Conservation (phyloP, 1,140 invertebrate species). For the Ips typographus region DNA sequence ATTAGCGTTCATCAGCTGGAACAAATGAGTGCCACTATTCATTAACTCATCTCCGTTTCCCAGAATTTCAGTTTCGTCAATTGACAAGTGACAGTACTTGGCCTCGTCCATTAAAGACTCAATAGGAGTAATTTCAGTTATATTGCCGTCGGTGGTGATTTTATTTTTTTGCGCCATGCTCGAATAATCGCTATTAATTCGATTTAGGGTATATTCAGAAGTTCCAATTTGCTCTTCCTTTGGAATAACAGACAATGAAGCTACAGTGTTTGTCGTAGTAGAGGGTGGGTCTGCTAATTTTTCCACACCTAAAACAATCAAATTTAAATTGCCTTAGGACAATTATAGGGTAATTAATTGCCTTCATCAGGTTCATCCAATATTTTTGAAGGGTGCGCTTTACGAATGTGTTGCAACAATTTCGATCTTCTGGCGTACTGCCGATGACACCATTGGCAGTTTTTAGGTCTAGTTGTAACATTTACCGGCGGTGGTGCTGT, state of each 20-base stretch:
- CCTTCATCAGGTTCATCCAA: slow-evolving; percentile 17
- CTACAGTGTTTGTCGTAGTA: too few species aligned
- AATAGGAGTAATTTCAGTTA: slow-evolving; percentile 28
- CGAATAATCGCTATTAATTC: not conserved
- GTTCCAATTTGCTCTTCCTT: not conserved
- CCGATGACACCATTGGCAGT: slow-evolving; percentile 80
- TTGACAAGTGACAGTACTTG: slow-evolving; percentile 43
- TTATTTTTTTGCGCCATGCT: slow-evolving; percentile 23
- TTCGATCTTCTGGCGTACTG: slow-evolving; percentile 84
- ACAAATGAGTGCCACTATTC: slow-evolving; percentile 41
- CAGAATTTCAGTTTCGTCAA: slow-evolving; percentile 38
- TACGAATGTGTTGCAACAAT: slow-evolving; percentile 77
- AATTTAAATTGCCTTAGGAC: not conserved
- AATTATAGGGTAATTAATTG: slow-evolving; percentile 3
- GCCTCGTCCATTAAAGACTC: slow-evolving; percentile 33
- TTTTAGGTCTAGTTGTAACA: slow-evolving; percentile 71
- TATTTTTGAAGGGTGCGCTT: slow-evolving; percentile 60
- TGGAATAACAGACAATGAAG: too few species aligned
- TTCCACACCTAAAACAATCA: not conserved
- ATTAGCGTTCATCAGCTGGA: slow-evolving; percentile 43
- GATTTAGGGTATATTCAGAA: not conserved
- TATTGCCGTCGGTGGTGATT: slow-evolving; percentile 33
- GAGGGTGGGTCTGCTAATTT: not conserved
- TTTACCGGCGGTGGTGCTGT: slow-evolving; percentile 62
- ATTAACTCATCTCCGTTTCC: slow-evolving; percentile 33